Evolutionary conservation across 2,888 invertebrate species (phyloP).

Genomic region (Ornithoptera alexandrae): DNA sequence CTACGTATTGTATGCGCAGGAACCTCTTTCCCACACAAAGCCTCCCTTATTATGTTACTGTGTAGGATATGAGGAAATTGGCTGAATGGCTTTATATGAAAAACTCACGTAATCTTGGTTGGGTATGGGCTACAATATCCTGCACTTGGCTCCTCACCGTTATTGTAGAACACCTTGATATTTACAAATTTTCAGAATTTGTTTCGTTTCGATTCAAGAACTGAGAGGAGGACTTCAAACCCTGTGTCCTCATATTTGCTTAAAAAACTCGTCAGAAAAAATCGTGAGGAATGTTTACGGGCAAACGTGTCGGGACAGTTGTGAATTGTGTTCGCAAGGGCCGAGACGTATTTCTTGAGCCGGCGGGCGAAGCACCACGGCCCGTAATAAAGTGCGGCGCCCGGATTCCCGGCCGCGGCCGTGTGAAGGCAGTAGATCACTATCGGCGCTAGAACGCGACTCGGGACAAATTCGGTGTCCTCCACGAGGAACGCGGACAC

Average conservation of each 20-base stretch:
- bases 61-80: conserved; percentile 78
- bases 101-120: conserved; percentile 74
- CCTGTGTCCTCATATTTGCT: neutral
- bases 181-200: neutral
- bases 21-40: conserved; percentile 75
- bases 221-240: neutral
- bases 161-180: conserved; percentile 49
- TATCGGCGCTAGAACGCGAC: conserved; percentile 51
- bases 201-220: neutral
- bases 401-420: conserved; percentile 43
- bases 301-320: conserved; percentile 33
- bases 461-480: conserved; percentile 65
- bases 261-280: neutral
- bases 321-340: conserved; percentile 59
- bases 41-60: conserved; percentile 75
- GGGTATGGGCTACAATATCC: conserved; percentile 69
- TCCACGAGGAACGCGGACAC: conserved; percentile 58
- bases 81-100: conserved; percentile 78
- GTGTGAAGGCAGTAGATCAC: conserved; percentile 42
- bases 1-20: conserved; percentile 70
- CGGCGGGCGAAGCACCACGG: conserved; percentile 41
- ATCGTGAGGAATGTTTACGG: neutral
- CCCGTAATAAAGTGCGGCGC: conserved; percentile 58
- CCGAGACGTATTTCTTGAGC: conserved; percentile 57
- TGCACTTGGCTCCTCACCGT: conserved; percentile 59